Evolutionary conservation across 2,113 vertebrate species (phyloP).

Genomic region (Hirundichthys speculiger): DNA sequence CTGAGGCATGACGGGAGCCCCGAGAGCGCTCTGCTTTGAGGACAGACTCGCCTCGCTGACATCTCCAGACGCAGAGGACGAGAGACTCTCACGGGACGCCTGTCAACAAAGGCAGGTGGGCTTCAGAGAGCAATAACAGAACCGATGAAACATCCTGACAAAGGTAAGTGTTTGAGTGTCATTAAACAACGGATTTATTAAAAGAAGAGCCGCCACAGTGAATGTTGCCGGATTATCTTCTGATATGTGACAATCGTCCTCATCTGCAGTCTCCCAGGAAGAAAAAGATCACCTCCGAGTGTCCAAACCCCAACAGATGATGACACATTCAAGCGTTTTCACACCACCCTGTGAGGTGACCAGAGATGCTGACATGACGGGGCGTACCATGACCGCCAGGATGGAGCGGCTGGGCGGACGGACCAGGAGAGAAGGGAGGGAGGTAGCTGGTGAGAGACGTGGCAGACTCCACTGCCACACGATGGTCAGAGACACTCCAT

Average conservation of each 20-base stretch:
- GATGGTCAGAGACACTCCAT: slow-evolving; percentile 46
- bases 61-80: slow-evolving; percentile 79
- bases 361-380: not conserved
- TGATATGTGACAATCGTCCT: not conserved
- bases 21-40: slow-evolving; percentile 88
- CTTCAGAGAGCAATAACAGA: not conserved
- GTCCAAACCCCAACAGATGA: not conserved
- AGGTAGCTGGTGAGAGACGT: slow-evolving; percentile 69
- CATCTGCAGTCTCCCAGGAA: not conserved
- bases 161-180: too few species aligned
- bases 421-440: slow-evolving; percentile 80
- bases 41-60: slow-evolving; percentile 88
- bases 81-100: slow-evolving; percentile 77
- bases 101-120: slow-evolving; percentile 19
- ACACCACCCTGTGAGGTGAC: slow-evolving; percentile 24
- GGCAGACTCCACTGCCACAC: slow-evolving; percentile 68
- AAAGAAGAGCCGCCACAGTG: not conserved
- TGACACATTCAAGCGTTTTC: slow-evolving; percentile 8
- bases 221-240: not conserved
- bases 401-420: slow-evolving; percentile 74
- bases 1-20: slow-evolving; percentile 85
- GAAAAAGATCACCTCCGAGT: slow-evolving; percentile 15
- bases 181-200: too few species aligned
- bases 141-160: too few species aligned
- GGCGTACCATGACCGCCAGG: slow-evolving; percentile 60